phyloP scores from a whole-genome alignment of 1,140 invertebrate species.

The Tetranychus cinnabarinus region DNA sequence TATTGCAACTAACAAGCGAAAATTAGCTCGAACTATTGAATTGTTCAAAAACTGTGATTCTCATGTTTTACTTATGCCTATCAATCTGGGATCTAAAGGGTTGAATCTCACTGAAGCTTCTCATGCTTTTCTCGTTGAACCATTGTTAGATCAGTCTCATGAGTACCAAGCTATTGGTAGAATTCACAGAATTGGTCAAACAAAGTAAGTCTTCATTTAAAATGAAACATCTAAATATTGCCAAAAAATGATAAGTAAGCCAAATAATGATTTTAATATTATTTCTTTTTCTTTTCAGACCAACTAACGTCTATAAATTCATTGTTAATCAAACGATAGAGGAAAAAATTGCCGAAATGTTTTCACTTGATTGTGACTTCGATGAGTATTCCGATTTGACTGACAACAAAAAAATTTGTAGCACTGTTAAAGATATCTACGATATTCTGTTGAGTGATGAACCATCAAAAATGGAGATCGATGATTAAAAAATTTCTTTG shows the following conservation, averaged over 20 bases:
- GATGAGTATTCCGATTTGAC: neutral
- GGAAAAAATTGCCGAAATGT: constrained; percentile 30
- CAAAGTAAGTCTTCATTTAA: constrained; percentile 22
- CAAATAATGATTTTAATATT: neutral
- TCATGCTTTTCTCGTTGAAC: constrained; percentile 50
- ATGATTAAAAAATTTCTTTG: too few species aligned
- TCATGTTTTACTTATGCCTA: constrained; percentile 36
- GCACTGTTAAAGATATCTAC: neutral
- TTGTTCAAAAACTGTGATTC: neutral
- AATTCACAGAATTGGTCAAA: constrained; percentile 54
- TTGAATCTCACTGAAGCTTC: constrained; percentile 53
- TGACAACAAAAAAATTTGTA: neutral
- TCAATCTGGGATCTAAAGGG: constrained; percentile 43
- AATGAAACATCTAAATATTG: neutral
- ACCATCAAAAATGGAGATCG: too few species aligned
- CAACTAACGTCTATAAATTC: constrained; percentile 39
- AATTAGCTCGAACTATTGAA: neutral
- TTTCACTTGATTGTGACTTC: neutral
- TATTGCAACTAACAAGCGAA: neutral
- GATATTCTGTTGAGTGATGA: neutral
- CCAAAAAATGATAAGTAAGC: neutral
- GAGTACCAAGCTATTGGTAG: constrained; percentile 52
- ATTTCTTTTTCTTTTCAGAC: constrained; percentile 15
- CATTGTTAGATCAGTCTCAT: constrained; percentile 42
- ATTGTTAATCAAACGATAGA: constrained; percentile 41